Evolutionary conservation across 2,797 vertebrate species (phyloP).

Genomic region (Eulemur rubriventer): DNA sequence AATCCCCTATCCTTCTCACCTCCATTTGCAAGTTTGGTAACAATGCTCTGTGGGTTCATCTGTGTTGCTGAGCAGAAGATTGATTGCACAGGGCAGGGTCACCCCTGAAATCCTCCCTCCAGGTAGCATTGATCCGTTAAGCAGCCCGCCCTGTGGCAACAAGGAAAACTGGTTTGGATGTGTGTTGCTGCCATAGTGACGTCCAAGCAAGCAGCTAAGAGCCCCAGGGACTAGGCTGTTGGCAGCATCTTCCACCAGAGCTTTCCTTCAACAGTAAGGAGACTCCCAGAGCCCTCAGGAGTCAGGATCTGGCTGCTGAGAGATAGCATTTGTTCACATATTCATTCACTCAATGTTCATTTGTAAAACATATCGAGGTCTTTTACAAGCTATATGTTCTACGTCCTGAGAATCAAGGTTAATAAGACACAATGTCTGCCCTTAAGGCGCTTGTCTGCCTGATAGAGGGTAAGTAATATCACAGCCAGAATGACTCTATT

Average conservation of each 20-base stretch:
- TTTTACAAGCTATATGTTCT: neutral
- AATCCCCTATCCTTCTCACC: neutral
- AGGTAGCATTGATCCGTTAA: neutral
- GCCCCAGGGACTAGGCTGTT: neutral
- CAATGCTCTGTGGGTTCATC: neutral
- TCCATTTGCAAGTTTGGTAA: neutral
- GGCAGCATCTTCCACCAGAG: neutral
- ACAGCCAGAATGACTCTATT: too few species aligned
- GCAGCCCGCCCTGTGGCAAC: neutral
- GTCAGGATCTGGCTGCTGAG: neutral
- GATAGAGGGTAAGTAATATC: too few species aligned
- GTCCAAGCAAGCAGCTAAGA: neutral
- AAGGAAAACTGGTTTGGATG: slow-evolving; percentile 6
- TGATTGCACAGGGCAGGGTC: neutral
- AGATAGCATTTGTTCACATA: neutral
- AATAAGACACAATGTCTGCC: neutral
- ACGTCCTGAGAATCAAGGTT: neutral
- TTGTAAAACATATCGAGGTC: neutral
- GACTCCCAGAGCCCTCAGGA: neutral
- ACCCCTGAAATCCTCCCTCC: neutral
- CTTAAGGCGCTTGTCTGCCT: neutral
- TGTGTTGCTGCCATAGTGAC: neutral
- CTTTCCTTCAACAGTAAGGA: neutral
- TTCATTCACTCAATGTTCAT: neutral
- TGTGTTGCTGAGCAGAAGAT: neutral